Percentiles rank a stretch among this genome's conserved stretches.
phyloP scores from a whole-genome alignment of 1,140 invertebrate genomes.

The Pachyrhynchus sulphureomaculatus region DNA sequence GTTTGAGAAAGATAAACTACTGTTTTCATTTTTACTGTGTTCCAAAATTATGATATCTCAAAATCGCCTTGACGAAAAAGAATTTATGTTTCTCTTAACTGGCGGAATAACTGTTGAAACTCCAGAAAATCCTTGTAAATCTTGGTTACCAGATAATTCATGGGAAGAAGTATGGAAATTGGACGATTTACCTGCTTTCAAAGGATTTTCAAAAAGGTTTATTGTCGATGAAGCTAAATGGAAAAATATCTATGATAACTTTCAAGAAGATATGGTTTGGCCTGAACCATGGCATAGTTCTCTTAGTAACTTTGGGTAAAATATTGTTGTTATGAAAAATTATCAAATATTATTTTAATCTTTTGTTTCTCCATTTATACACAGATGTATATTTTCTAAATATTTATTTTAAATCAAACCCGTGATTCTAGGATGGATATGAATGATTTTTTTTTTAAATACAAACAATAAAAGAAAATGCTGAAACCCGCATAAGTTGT shows the following conservation, averaged over 20 bases:
- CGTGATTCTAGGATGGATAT: no score
- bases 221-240: constrained; percentile 59
- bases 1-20: constrained; percentile 93
- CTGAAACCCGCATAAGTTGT: no score
- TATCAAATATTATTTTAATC: no score
- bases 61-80: constrained; percentile 68
- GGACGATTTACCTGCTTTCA: constrained; percentile 63
- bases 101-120: constrained; percentile 75
- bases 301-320: constrained; percentile 52
- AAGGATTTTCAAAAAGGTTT: constrained; percentile 59
- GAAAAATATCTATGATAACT: constrained; percentile 73
- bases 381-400: no score
- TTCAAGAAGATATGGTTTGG: constrained; percentile 59
- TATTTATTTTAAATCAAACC: no score
- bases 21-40: constrained; percentile 90
- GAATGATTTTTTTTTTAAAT: no score
- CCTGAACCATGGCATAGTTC: constrained; percentile 68
- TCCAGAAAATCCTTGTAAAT: constrained; percentile 66
- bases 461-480: no score
- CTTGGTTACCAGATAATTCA: constrained; percentile 79
- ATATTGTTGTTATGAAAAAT: neutral
- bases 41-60: constrained; percentile 70
- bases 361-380: no score
- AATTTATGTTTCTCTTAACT: constrained; percentile 81
- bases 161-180: constrained; percentile 85